Evolutionary conservation across 2,113 vertebrate species (phyloP).

Genomic region (Gymnarchus niloticus): DNA sequence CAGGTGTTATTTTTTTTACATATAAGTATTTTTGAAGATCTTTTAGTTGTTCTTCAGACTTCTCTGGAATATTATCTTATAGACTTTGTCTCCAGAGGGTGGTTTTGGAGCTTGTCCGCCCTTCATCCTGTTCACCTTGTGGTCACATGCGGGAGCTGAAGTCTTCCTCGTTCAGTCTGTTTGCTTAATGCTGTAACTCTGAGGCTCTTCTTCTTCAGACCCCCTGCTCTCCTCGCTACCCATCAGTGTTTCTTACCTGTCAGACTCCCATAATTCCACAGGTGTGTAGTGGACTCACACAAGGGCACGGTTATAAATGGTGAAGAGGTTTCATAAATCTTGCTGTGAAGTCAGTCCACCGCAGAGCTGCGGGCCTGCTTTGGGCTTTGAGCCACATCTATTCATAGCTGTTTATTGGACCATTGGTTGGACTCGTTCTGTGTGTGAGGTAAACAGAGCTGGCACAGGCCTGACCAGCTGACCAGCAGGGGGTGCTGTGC

Average conservation of each 20-base stretch:
- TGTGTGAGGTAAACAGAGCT: not conserved
- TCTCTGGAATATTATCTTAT: no score
- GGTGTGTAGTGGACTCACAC: not conserved
- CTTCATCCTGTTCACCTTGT: no score
- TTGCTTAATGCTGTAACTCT: not conserved
- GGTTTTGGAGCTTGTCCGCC: no score
- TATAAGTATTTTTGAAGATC: no score
- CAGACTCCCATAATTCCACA: constrained; percentile 2
- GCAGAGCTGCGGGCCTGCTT: no score
- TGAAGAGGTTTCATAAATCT: not conserved
- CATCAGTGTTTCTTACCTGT: not conserved
- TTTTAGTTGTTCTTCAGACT: no score
- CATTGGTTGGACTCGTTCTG: not conserved
- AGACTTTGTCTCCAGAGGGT: no score
- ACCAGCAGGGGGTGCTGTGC: not conserved
- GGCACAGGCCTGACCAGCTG: not conserved
- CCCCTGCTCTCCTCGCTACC: not conserved
- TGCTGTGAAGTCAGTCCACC: no score
- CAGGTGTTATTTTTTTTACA: no score
- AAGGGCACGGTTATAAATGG: constrained; percentile 1
- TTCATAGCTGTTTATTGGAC: not conserved
- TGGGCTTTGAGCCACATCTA: not conserved
- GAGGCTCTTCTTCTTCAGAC: not conserved
- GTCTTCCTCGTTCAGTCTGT: no score
- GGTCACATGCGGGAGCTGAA: no score